phyloP scores from a whole-genome alignment of 2,797 vertebrate genomes.

The Lycodopsis pacificus region DNA sequence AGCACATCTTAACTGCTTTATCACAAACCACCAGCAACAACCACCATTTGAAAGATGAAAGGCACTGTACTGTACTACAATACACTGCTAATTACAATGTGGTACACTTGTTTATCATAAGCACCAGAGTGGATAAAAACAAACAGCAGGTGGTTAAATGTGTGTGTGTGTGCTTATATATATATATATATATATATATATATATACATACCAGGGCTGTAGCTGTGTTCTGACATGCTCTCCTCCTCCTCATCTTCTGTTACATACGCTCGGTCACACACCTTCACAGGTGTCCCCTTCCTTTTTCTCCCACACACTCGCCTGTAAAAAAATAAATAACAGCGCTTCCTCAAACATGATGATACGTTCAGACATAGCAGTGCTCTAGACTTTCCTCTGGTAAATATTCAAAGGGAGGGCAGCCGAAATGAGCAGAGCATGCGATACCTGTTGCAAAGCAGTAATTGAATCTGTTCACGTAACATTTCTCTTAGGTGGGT shows the following conservation, averaged over 20 bases:
- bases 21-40: background rate
- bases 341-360: slow-evolving; percentile 22
- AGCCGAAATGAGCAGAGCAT: background rate
- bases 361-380: background rate
- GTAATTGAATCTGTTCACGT: background rate
- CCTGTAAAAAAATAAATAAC: slow-evolving; percentile 65
- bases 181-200: background rate
- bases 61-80: background rate
- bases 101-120: slow-evolving; percentile 21
- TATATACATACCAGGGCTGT: slow-evolving; percentile 82
- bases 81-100: slow-evolving; percentile 13
- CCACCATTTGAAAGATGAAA: slow-evolving; percentile 2
- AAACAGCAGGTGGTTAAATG: slow-evolving; percentile 35
- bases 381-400: background rate
- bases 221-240: slow-evolving; percentile 89
- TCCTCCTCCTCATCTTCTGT: slow-evolving; percentile 90
- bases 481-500: background rate
- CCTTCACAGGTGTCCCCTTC: slow-evolving; percentile 88
- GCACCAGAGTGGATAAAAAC: slow-evolving; percentile 23
- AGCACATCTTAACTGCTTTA: slow-evolving; percentile 2
- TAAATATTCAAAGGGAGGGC: background rate
- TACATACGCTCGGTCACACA: slow-evolving; percentile 86
- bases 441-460: background rate
- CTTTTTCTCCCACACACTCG: slow-evolving; percentile 87
- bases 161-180: slow-evolving; percentile 13